Evolutionary conservation across 2,888 invertebrate species (phyloP).

Genomic region (Lepidochitona cinerea): DNA sequence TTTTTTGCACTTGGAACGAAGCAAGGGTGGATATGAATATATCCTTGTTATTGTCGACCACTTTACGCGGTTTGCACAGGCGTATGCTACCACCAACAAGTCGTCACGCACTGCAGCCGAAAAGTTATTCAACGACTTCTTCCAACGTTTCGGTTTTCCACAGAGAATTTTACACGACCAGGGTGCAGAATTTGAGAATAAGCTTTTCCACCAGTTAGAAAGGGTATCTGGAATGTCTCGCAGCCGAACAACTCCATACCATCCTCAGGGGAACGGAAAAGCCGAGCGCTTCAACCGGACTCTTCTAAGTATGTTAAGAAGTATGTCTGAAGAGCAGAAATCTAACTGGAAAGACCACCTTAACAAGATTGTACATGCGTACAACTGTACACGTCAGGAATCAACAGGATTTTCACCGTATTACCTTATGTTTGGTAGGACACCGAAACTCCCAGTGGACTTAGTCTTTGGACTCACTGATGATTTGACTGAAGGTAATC

Average conservation of each 20-base stretch:
- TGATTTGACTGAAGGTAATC: neutral
- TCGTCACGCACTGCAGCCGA: conserved; percentile 12
- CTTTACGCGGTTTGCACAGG: no score
- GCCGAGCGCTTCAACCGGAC: neutral
- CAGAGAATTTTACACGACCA: neutral
- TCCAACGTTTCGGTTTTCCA: conserved; percentile 8
- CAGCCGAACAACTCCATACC: neutral
- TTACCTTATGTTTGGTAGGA: neutral
- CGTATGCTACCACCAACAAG: no score
- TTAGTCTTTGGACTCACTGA: neutral
- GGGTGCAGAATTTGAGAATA: conserved; percentile 11
- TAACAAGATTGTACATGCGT: neutral
- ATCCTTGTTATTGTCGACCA: no score
- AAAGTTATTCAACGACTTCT: conserved; percentile 3
- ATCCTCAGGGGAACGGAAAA: neutral
- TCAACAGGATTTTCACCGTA: neutral
- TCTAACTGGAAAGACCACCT: neutral
- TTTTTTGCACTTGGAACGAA: no score
- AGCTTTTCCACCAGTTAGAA: neutral
- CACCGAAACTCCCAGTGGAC: neutral
- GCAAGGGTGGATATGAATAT: no score
- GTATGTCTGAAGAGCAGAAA: neutral
- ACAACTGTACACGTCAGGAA: neutral
- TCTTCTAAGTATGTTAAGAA: neutral
- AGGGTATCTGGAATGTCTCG: neutral